Base-by-base conservation (phyloP, 30 jellyfish, hydroid and myxozoan genomes). In the Cassiopea andromeda region DNA sequence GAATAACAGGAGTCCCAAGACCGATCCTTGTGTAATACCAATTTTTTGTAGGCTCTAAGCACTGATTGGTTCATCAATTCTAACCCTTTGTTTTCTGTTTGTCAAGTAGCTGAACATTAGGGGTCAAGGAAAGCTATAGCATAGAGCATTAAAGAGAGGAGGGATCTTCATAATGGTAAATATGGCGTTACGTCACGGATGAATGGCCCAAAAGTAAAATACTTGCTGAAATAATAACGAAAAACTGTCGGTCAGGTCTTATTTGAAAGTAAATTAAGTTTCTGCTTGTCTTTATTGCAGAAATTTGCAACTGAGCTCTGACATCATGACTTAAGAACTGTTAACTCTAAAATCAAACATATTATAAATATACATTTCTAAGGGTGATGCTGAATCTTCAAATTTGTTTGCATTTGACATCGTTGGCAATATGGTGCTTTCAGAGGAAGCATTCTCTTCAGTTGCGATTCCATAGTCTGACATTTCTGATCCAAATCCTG, bases 271-370 rank as follows among this genome's bases (percentile, higher is more conserved):
- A 27, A 27, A 27, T 27, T 27, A 27, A 27, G 38, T 27, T 27
- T 27, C 0, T 27, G 38, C 38, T 27, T 27, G 38, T 27, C 38
- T 27, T 27, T 27, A 27, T 27, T 27, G 38, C 38, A 27, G 38
- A 27, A 27, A 27, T 27, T 27, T 27, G 38, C 38, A 27, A 27
- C 38, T 27, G 38, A 27, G 38, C 38, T 27, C 64, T 54, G 64
- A 6, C 10, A 54, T 54, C 12, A 2, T 59, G 17, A 54, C 27
- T 70, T 16, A 70, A 19, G 48, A 77, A 74, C 86, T 27, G 57
- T 50, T 49, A 19, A 74, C 1, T 75, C 84, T 47, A 46, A 77
- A 77, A 49, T 77, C 86, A 19, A 77, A 77, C 43, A 77, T 58
- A 1, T 77, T 74, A 1, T 47, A 49, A 77, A 60, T 18, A 19